Base-by-base conservation (phyloP, 2,888 invertebrate genomes). In the Salpingus planirostris region DNA sequence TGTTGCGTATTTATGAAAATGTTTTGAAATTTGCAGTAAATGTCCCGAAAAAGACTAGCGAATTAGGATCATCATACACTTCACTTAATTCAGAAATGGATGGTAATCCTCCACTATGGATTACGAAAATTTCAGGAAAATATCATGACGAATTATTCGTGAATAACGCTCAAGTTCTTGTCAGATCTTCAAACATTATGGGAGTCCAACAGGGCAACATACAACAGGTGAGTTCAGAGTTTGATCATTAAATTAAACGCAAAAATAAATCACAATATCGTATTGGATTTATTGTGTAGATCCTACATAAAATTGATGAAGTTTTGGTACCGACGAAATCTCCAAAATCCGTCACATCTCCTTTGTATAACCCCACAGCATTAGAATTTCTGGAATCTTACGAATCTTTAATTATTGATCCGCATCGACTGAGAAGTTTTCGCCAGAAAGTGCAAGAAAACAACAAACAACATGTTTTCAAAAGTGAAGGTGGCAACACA, bases 291-390 rank as follows among this genome's bases (percentile, higher is more conserved):
- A 13, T 21, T 29, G 24, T 65, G 66, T 64, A 90, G 86, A 79
- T 89, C 10, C 71, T 91, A 46, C 89, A 91, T 63, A 79, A 88
- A 52, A 87, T 91, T 57, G 88, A 89, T 57, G 84, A 87, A 64
- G 87, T 91, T 14, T 67, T 91, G 38, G 78, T 82, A 48, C 90
- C 90, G 0, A 76, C 88, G 3, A 73, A 76, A 47, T 73, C 80
- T 1, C 69, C 74, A 10, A 70, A 71, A 33, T 68, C 73, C 11
- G 66, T 70, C n/a, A 10, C 12, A 7, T 15, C 29, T 3, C 67
- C 68, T 7, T 72, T 85, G 27, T 82, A 78, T 62, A 88, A 86
- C 60, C 87, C 88, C 1, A 83, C 83, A 52, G 90, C 89, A 2
- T 78, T 74, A 56, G 78, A 82, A 54, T 88, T 88, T 55, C 65